Conservation (phyloP, 2,888 invertebrate genomes). For the Spilosoma lubricipeda region DNA sequence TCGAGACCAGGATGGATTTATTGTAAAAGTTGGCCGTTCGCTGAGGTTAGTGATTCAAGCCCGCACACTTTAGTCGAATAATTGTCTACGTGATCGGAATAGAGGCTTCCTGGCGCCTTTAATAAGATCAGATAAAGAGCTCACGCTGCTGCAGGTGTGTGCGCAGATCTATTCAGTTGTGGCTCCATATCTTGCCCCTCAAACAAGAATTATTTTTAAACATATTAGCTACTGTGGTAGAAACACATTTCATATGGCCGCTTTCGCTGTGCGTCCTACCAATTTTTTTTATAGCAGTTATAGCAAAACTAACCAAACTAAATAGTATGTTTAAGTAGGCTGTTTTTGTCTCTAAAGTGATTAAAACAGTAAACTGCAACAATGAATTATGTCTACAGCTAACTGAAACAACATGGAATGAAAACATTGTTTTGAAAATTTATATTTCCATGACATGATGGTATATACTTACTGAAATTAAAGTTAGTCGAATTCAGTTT, state of each 20-base stretch:
- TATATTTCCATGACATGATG: background rate
- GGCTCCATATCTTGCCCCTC: slow-evolving; percentile 30
- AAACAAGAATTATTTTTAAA: slow-evolving; percentile 22
- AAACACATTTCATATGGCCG: background rate
- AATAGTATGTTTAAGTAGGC: background rate
- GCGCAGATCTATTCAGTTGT: slow-evolving; percentile 51
- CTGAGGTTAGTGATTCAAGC: slow-evolving; percentile 85
- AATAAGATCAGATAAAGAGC: slow-evolving; percentile 83
- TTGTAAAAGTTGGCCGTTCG: slow-evolving; percentile 85
- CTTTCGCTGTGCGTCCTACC: background rate
- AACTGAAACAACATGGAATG: background rate
- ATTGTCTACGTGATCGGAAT: slow-evolving; percentile 86
- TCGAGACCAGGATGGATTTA: slow-evolving; percentile 85
- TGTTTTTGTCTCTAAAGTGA: background rate
- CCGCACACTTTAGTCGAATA: slow-evolving; percentile 85
- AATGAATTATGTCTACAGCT: background rate
- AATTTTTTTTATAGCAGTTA: background rate
- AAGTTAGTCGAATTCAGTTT: slow-evolving; percentile 10
- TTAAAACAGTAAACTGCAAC: background rate
- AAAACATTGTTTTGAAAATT: background rate
- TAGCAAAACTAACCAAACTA: background rate
- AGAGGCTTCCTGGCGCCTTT: slow-evolving; percentile 74
- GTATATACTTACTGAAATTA: slow-evolving; percentile 1
- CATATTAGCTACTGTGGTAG: slow-evolving; percentile 11
- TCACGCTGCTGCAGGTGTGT: slow-evolving; percentile 66